Conservation (phyloP, 2,888 invertebrate genomes). For the Clostera curtula region DNA sequence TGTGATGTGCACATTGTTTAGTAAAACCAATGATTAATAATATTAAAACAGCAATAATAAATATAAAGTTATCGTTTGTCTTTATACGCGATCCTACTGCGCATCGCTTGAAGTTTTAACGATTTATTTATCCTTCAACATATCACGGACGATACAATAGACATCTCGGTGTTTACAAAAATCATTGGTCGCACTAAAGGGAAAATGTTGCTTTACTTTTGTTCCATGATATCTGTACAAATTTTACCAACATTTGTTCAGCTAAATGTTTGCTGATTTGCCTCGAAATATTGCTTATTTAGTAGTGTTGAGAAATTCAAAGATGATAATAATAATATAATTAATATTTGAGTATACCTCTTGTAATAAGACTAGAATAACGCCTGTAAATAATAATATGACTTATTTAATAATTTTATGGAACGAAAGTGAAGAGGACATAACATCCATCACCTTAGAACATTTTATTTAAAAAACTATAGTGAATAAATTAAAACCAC, state of each 20-base stretch:
- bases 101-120: slow-evolving; percentile 16
- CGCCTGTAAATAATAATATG: slow-evolving; percentile 49
- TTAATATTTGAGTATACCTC: slow-evolving; percentile 29
- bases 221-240: slow-evolving; percentile 49
- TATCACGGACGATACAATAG: slow-evolving; percentile 43
- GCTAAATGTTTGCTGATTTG: not conserved
- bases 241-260: slow-evolving; percentile 8
- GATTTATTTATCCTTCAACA: slow-evolving; percentile 33
- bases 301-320: slow-evolving; percentile 13
- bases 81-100: slow-evolving; percentile 28
- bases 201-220: slow-evolving; percentile 54
- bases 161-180: no score
- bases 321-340: slow-evolving; percentile 17
- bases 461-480: slow-evolving; percentile 53
- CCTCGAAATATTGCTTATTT: no score
- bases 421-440: slow-evolving; percentile 64
- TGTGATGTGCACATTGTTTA: slow-evolving; percentile 31
- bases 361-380: slow-evolving; percentile 29
- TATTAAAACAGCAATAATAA: slow-evolving; percentile 42
- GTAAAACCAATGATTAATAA: slow-evolving; percentile 38
- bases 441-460: slow-evolving; percentile 36
- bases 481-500: slow-evolving; percentile 52
- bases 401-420: slow-evolving; percentile 29
- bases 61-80: slow-evolving; percentile 18
- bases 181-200: slow-evolving; percentile 30